A percentile compares a stretch with the other conserved stretches of the same genome.
phyloP scores from a whole-genome alignment of 2,797 vertebrate genomes.

The Sebastes reedi region DNA sequence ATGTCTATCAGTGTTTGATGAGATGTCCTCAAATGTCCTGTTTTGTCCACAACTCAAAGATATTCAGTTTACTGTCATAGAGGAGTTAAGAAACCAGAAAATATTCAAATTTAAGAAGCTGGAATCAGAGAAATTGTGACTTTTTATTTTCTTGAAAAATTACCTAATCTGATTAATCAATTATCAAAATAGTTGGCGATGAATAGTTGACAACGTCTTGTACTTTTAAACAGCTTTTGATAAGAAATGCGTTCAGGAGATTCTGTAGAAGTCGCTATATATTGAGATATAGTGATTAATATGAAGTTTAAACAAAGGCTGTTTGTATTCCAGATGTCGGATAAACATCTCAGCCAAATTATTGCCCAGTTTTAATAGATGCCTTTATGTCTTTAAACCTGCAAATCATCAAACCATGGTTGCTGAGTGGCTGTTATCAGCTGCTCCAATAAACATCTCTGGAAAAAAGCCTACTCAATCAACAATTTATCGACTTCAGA shows the following conservation, averaged over 20 bases:
- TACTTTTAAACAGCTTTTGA: neutral
- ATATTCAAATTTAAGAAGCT: no score
- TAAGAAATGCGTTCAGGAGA: neutral
- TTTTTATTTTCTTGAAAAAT: no score
- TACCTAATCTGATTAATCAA: neutral
- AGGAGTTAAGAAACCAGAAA: no score
- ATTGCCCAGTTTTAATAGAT: neutral
- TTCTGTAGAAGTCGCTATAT: no score
- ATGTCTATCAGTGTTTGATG: no score
- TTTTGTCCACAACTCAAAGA: no score
- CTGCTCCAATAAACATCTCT: neutral
- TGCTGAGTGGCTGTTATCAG: neutral
- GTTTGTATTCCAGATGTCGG: neutral
- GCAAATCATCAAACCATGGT: neutral
- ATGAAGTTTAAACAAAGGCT: neutral
- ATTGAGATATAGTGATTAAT: neutral
- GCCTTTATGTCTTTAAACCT: neutral
- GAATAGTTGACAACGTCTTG: neutral
- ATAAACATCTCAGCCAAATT: neutral
- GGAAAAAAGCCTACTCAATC: neutral
- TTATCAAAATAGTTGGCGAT: neutral
- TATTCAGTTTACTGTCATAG: no score
- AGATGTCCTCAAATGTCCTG: no score
- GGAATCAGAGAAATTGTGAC: no score
- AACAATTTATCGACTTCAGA: neutral